A percentile compares a stretch with the other conserved stretches of the same genome.
These are phyloP conservation scores for Malurus elegans DNA, from an alignment of 2,113 vertebrate species.

Conservation along the genomic window DNA sequence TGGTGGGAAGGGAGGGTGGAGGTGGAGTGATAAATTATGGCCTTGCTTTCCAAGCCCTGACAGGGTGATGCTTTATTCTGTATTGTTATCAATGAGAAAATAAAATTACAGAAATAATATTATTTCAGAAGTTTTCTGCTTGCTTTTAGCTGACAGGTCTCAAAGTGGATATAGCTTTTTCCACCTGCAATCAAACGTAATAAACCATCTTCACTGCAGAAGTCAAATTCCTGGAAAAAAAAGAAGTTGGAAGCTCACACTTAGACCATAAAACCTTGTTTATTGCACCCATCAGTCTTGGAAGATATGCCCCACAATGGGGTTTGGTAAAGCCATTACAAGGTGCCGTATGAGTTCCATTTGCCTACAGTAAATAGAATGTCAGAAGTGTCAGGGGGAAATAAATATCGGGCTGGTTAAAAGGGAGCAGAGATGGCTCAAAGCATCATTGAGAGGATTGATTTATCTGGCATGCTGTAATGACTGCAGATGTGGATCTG, in stretches of 20 bases:
- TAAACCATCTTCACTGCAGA: slow-evolving; percentile 71
- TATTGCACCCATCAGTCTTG: slow-evolving; percentile 81
- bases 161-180: slow-evolving; percentile 67
- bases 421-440: slow-evolving; percentile 81
- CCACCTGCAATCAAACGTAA: slow-evolving; percentile 70
- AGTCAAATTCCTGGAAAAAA: slow-evolving; percentile 73
- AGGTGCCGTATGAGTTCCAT: slow-evolving; percentile 82
- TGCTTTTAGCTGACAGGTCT: slow-evolving; percentile 64
- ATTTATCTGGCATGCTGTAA: slow-evolving; percentile 85
- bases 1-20: neutral
- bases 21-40: neutral
- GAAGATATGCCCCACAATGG: slow-evolving; percentile 78
- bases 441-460: slow-evolving; percentile 82
- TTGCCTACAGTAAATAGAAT: slow-evolving; percentile 91
- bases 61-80: slow-evolving; percentile 12
- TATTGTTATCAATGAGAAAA: slow-evolving; percentile 32
- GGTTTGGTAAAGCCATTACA: slow-evolving; percentile 84
- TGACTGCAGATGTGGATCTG: slow-evolving; percentile 87
- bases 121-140: slow-evolving; percentile 47
- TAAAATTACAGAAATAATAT: slow-evolving; percentile 56
- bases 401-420: slow-evolving; percentile 85
- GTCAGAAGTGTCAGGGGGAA: slow-evolving; percentile 84
- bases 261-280: slow-evolving; percentile 78
- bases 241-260: slow-evolving; percentile 75
- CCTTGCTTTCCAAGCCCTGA: neutral